Conservation (phyloP, 2,888 invertebrate species). For the Acronicta leporina region DNA sequence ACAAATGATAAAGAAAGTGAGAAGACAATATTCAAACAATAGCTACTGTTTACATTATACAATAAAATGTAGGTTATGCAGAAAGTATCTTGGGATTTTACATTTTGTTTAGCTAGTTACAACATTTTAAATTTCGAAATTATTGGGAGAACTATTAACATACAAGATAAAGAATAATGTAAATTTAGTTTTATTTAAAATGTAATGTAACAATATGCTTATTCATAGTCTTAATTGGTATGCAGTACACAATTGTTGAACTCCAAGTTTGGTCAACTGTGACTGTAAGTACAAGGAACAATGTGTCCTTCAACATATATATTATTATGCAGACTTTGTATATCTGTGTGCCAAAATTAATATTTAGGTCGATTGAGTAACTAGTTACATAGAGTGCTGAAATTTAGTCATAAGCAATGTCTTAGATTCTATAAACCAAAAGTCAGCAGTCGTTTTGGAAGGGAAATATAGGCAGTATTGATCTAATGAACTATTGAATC, state of each 20-base stretch:
- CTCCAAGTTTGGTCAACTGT: conserved; percentile 46
- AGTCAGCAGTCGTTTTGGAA: too few relatives aligned
- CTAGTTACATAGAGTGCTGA: conserved; percentile 18
- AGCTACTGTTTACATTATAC: conserved; percentile 12
- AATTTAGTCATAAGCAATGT: conserved; percentile 1
- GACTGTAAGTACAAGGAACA: conserved; percentile 50
- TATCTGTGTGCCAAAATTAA: conserved; percentile 52
- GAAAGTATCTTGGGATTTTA: conserved; percentile 14
- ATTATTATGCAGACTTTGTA: conserved; percentile 57
- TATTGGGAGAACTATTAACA: not conserved
- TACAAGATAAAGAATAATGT: not conserved
- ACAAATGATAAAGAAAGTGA: conserved; percentile 35
- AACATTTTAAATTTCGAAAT: not conserved
- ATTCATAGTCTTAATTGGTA: conserved; percentile 36
- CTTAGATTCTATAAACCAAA: too few relatives aligned
- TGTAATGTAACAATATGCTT: conserved; percentile 15
- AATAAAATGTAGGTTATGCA: conserved; percentile 35
- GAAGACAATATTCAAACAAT: conserved; percentile 22
- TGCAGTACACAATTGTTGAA: conserved; percentile 29
- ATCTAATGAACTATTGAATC: too few relatives aligned
- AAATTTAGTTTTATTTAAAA: conserved; percentile 20
- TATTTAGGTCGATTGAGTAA: conserved; percentile 57
- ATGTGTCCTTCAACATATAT: conserved; percentile 55
- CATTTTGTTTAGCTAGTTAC: conserved; percentile 13
- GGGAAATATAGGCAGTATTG: too few relatives aligned